Percentiles rank a stretch among this genome's conserved stretches.
Conservation (phyloP, 2,888 invertebrate genomes). For the Drosophila tanythrix region DNA sequence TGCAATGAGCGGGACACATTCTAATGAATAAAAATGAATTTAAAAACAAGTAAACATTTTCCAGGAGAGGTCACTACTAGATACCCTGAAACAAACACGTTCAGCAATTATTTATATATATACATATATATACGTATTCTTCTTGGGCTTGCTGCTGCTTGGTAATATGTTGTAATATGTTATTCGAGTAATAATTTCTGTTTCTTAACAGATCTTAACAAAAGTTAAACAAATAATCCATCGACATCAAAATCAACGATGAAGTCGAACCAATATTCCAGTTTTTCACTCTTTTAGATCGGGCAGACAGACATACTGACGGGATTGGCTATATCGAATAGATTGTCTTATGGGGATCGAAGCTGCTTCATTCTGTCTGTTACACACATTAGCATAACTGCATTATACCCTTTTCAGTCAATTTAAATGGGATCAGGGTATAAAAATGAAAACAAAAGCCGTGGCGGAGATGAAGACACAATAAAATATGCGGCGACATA, state of each 20-base stretch:
- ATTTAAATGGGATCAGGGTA: slow-evolving; percentile 14
- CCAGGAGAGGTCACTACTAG: neutral
- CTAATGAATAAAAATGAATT: slow-evolving; percentile 78
- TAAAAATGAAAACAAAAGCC: slow-evolving; percentile 22
- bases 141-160: neutral
- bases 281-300: neutral
- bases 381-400: neutral
- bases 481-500: slow-evolving; percentile 62
- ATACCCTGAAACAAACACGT: neutral
- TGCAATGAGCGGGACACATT: slow-evolving; percentile 46
- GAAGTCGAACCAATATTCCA: neutral
- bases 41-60: slow-evolving; percentile 32
- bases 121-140: no score
- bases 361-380: neutral
- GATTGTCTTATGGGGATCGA: neutral
- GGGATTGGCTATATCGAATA: neutral
- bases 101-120: neutral
- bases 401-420: neutral
- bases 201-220: neutral
- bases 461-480: slow-evolving; percentile 17
- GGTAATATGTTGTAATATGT: neutral
- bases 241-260: neutral
- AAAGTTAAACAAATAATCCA: neutral
- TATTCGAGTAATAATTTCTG: no score
- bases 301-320: neutral